Percentiles rank a stretch among this genome's conserved stretches.
Evolutionary conservation across 2,888 invertebrate species (phyloP).

Genomic region (Lasioglossum malachurum): DNA sequence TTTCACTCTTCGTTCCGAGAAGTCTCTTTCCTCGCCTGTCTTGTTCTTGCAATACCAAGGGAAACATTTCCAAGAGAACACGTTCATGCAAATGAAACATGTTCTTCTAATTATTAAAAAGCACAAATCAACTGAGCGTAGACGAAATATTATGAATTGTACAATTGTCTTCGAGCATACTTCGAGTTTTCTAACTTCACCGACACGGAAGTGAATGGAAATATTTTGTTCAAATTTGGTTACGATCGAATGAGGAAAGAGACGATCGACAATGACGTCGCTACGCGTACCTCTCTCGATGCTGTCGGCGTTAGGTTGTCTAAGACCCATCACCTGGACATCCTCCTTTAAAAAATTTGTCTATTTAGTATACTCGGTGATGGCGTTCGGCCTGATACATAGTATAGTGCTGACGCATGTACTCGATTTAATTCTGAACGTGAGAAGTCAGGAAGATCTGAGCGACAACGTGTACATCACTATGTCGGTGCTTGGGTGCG

Average conservation of each 20-base stretch:
- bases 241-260: not conserved
- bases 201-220: not conserved
- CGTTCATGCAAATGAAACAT: too few relatives aligned
- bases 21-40: not conserved
- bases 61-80: not conserved
- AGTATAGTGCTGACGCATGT: not conserved
- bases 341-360: not conserved
- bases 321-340: not conserved
- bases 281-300: not conserved
- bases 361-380: not conserved
- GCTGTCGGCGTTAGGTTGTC: not conserved
- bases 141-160: not conserved
- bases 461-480: slow-evolving; percentile 59
- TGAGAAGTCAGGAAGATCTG: not conserved
- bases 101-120: not conserved
- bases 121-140: not conserved
- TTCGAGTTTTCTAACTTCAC: not conserved
- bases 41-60: not conserved
- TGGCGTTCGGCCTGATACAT: not conserved
- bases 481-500: slow-evolving; percentile 49
- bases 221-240: not conserved
- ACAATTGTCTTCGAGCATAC: too few relatives aligned
- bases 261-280: not conserved
- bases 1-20: not conserved
- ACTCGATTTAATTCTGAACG: not conserved